Percentiles rank a stretch among this genome's conserved stretches.
These are phyloP conservation scores for Nannobrachium achirus DNA, from an alignment of 2,113 vertebrate species.

Conservation along the genomic window DNA sequence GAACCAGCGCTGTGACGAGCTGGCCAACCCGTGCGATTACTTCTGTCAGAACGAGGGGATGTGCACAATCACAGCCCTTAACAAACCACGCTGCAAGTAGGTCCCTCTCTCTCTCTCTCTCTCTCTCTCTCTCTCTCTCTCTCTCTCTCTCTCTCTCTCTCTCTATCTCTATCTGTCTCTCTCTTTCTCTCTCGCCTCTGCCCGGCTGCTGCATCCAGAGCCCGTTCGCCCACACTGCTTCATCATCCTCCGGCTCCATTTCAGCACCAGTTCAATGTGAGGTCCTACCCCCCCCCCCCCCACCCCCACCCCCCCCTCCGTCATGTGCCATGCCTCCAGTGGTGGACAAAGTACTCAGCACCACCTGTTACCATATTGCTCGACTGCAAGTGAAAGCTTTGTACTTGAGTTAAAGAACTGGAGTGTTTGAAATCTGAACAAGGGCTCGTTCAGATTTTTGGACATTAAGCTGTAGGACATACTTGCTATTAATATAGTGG, in stretches of 20 bases:
- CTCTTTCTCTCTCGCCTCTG: constrained; percentile 54
- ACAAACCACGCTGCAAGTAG: constrained; percentile 99
- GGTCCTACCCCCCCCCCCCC: constrained; percentile 40
- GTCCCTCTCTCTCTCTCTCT: constrained; percentile 77
- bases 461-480: too few relatives aligned
- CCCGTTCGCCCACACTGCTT: constrained; percentile 47
- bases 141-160: too few relatives aligned
- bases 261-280: background rate
- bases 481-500: too few relatives aligned
- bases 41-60: constrained; percentile 99
- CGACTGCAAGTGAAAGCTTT: too few relatives aligned
- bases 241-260: constrained; percentile 3
- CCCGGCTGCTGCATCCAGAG: constrained; percentile 59
- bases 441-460: too few relatives aligned
- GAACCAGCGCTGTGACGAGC: constrained; percentile 99
- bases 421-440: too few relatives aligned
- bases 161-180: too few relatives aligned
- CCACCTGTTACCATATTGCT: background rate
- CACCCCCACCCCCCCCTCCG: constrained; percentile 52
- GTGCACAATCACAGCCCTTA: constrained; percentile 99
- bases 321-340: constrained; percentile 54
- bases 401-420: too few relatives aligned
- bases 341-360: constrained; percentile 6
- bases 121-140: constrained; percentile 1
- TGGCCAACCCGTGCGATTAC: constrained; percentile 99